These are phyloP conservation scores for Piscicola geometra DNA, from an alignment of 2,888 invertebrate genomes.

Conservation along the genomic window DNA sequence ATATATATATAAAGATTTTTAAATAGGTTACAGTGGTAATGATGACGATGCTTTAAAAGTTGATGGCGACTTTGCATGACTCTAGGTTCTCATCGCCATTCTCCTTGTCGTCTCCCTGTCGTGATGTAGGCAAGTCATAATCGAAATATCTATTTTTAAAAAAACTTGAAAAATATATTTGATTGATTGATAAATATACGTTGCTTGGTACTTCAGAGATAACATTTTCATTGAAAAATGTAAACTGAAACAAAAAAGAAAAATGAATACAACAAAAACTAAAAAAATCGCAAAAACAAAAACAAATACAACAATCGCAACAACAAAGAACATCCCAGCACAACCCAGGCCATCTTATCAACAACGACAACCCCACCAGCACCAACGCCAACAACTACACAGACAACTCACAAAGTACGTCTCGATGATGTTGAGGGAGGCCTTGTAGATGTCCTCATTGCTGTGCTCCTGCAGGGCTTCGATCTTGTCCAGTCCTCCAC, in stretches of 20 bases:
- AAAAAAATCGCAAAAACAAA: neutral
- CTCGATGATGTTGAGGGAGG: constrained; percentile 57
- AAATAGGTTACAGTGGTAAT: too few species aligned
- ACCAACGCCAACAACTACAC: too few species aligned
- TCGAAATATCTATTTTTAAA: too few species aligned
- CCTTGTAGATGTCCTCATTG: constrained; percentile 58
- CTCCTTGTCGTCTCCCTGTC: neutral
- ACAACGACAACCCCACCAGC: too few species aligned
- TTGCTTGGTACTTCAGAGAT: too few species aligned
- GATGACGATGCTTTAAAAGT: neutral
- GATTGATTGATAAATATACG: too few species aligned
- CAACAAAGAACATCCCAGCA: too few species aligned
- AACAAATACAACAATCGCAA: too few species aligned
- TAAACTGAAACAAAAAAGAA: neutral
- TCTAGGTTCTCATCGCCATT: neutral
- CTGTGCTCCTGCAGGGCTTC: constrained; percentile 59
- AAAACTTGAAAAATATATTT: too few species aligned
- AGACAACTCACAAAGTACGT: constrained; percentile 54
- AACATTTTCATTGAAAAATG: neutral
- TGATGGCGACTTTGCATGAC: neutral
- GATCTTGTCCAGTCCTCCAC: constrained; percentile 63
- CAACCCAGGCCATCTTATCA: too few species aligned
- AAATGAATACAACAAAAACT: neutral
- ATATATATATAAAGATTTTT: too few species aligned
- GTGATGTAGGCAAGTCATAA: too few species aligned